These are phyloP conservation scores for Excalfactoria chinensis DNA, from an alignment of 2,113 vertebrate species.

Conservation along the genomic window DNA sequence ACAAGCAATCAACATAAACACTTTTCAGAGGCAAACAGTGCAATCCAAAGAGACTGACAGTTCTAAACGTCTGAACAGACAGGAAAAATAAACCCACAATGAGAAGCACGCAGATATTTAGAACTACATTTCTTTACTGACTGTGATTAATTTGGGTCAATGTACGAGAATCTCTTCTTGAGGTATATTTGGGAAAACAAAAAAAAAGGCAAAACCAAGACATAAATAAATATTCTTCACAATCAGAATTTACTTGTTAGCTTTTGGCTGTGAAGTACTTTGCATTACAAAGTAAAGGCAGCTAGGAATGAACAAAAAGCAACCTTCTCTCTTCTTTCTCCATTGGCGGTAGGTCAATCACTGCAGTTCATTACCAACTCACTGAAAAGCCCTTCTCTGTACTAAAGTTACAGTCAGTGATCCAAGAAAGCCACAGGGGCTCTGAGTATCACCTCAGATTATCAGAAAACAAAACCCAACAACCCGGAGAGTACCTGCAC, in stretches of 20 bases:
- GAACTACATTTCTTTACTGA: not conserved
- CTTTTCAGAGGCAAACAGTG: not conserved
- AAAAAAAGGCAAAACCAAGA: too few species aligned
- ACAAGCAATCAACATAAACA: not conserved
- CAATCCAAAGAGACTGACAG: not conserved
- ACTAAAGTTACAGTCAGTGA: not conserved
- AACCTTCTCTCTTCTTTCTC: not conserved
- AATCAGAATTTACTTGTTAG: too few species aligned
- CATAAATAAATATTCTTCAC: too few species aligned
- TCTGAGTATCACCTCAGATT: not conserved
- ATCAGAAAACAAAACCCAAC: not conserved
- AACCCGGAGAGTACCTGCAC: not conserved
- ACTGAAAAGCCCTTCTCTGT: not conserved
- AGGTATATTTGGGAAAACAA: not conserved
- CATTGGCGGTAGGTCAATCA: not conserved
- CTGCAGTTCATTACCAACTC: not conserved
- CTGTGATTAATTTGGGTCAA: not conserved
- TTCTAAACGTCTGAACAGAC: not conserved
- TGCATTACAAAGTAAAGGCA: not conserved
- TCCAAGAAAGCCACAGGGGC: not conserved
- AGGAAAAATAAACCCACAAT: not conserved
- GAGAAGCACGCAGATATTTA: not conserved
- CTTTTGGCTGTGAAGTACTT: not conserved
- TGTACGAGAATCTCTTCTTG: not conserved
- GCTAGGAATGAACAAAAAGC: not conserved